Evolutionary conservation across 2,888 invertebrate genomes (phyloP).

Genomic region (Eristalis pertinax): DNA sequence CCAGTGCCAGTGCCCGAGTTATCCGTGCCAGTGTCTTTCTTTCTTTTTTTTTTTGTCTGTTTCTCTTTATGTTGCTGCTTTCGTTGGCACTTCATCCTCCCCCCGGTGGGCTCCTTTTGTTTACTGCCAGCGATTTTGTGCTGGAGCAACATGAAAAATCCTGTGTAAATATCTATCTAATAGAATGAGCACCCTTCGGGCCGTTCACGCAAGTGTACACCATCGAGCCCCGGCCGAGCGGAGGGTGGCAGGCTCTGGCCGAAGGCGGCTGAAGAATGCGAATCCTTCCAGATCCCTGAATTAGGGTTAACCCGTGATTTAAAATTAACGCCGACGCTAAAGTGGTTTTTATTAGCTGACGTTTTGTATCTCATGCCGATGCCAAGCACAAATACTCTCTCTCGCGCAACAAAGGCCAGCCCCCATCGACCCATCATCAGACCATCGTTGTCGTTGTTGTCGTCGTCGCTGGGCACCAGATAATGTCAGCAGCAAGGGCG

Average conservation of each 20-base stretch:
- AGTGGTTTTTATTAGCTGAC: constrained; percentile 69
- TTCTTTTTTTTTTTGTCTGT: background rate
- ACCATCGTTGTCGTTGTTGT: background rate
- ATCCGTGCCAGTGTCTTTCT: background rate
- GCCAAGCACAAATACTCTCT: background rate
- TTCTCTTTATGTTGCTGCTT: background rate
- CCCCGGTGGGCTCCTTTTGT: constrained; percentile 14
- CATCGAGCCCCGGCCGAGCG: background rate
- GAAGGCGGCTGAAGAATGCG: background rate
- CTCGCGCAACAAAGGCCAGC: background rate
- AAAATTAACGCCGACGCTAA: constrained; percentile 64
- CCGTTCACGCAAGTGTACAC: background rate
- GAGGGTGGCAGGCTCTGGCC: background rate
- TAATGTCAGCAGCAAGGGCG: constrained; percentile 27
- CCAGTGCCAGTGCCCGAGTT: background rate
- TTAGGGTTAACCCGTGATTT: constrained; percentile 71
- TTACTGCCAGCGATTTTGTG: constrained; percentile 32
- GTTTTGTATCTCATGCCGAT: constrained; percentile 50
- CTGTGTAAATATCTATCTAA: constrained; percentile 52
- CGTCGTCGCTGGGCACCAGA: background rate
- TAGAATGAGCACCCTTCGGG: constrained; percentile 21
- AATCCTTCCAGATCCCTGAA: constrained; percentile 53
- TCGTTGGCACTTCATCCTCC: background rate
- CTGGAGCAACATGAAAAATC: constrained; percentile 50
- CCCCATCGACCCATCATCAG: background rate